These are phyloP conservation scores for Apodemus sylvaticus DNA, from an alignment of 2,113 vertebrate species.

Conservation along the genomic window DNA sequence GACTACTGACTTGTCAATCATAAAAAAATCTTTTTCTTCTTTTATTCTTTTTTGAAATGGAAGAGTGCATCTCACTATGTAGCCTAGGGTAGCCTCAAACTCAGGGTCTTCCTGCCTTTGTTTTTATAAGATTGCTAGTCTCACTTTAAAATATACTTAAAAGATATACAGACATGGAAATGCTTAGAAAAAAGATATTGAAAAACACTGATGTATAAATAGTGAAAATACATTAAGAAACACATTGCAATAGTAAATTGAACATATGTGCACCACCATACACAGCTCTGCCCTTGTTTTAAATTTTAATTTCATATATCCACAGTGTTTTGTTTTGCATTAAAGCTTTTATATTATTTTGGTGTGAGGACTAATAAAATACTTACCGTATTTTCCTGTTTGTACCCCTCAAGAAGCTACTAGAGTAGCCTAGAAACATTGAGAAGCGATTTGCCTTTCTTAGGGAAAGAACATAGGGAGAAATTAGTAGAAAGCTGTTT, in stretches of 20 bases:
- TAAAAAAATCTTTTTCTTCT: neutral
- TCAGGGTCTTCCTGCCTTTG: neutral
- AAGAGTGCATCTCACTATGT: neutral
- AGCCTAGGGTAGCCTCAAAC: neutral
- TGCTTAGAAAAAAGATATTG: neutral
- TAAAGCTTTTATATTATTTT: conserved; percentile 48
- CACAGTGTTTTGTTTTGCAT: conserved; percentile 3
- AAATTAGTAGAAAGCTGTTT: neutral
- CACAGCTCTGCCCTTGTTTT: conserved; percentile 15
- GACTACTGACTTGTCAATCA: neutral
- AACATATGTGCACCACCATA: neutral
- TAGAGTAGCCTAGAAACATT: neutral
- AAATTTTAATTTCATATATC: neutral
- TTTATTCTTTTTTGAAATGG: neutral
- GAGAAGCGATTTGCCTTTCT: conserved; percentile 36
- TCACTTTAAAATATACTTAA: conserved; percentile 51
- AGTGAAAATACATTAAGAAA: conserved; percentile 36
- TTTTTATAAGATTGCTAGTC: conserved; percentile 29
- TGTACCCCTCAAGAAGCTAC: neutral
- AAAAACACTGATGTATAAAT: conserved; percentile 17
- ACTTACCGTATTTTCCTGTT: neutral
- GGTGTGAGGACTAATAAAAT: conserved; percentile 2
- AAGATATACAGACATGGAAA: conserved; percentile 1
- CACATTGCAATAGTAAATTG: neutral
- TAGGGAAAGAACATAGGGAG: neutral